phyloP scores from a whole-genome alignment of 2,888 invertebrate species.

The Lordiphosa fenestrarum region DNA sequence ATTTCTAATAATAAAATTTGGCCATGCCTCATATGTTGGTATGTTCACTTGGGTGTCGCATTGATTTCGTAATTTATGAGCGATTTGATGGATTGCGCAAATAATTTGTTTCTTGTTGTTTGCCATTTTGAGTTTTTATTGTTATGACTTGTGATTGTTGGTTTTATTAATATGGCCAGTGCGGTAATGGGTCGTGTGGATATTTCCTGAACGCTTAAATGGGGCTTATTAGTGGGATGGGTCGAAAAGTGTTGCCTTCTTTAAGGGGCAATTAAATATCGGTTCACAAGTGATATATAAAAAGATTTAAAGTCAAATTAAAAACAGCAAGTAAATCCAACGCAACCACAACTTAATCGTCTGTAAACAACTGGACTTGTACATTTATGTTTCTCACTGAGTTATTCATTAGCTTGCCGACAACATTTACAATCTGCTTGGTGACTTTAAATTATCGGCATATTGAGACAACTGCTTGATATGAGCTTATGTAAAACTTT shows the following conservation, averaged over 20 bases:
- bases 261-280: background rate
- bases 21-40: conserved; percentile 8
- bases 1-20: conserved; percentile 52
- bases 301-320: too few species aligned
- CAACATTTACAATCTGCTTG: too few species aligned
- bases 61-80: conserved; percentile 50
- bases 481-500: too few species aligned
- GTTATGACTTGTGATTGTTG: conserved; percentile 21
- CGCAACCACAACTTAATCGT: too few species aligned
- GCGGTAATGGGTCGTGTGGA: conserved; percentile 1
- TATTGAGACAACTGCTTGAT: too few species aligned
- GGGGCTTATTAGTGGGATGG: background rate
- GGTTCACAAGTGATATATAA: background rate
- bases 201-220: conserved; percentile 16
- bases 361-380: too few species aligned
- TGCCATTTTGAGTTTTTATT: conserved; percentile 38
- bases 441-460: too few species aligned
- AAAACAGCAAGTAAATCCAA: too few species aligned
- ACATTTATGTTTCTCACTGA: too few species aligned
- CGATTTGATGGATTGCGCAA: conserved; percentile 56
- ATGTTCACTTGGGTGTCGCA: conserved; percentile 29
- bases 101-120: conserved; percentile 37
- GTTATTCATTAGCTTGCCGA: too few species aligned
- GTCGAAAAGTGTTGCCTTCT: conserved; percentile 27
- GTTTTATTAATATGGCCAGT: conserved; percentile 2